Evolutionary conservation across 2,888 invertebrate genomes (phyloP).

Genomic region (Tubiluchus corallicola): DNA sequence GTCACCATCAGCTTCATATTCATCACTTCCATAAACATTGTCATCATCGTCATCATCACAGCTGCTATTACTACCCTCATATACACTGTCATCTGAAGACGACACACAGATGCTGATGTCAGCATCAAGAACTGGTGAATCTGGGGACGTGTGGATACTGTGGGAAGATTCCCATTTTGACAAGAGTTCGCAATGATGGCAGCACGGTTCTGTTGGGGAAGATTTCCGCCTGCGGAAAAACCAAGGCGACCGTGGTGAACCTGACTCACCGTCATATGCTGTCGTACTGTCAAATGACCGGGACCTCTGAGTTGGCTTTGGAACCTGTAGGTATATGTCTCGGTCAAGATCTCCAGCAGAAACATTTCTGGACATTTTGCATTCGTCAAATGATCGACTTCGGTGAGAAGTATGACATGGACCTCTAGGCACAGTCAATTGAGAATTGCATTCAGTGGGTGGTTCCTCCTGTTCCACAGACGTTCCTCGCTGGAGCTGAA

Average conservation of each 20-base stretch:
- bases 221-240: not conserved
- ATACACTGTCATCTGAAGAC: conserved; percentile 1
- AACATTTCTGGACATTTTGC: not conserved
- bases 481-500: not conserved
- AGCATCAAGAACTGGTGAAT: not conserved
- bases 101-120: conserved; percentile 1
- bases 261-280: not conserved
- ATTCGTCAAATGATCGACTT: not conserved
- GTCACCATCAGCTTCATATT: not conserved
- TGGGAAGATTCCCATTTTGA: too few species aligned
- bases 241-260: not conserved
- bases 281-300: not conserved
- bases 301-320: not conserved
- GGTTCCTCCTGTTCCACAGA: not conserved
- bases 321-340: not conserved
- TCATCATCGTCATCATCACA: not conserved
- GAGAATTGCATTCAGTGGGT: not conserved
- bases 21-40: not conserved
- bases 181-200: not conserved
- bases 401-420: not conserved
- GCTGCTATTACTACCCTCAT: not conserved
- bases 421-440: not conserved
- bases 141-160: not conserved
- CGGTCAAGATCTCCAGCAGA: not conserved
- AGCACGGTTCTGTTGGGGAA: not conserved